Base-by-base conservation (phyloP, 1,140 invertebrate species). In the Mamestra configurata region DNA sequence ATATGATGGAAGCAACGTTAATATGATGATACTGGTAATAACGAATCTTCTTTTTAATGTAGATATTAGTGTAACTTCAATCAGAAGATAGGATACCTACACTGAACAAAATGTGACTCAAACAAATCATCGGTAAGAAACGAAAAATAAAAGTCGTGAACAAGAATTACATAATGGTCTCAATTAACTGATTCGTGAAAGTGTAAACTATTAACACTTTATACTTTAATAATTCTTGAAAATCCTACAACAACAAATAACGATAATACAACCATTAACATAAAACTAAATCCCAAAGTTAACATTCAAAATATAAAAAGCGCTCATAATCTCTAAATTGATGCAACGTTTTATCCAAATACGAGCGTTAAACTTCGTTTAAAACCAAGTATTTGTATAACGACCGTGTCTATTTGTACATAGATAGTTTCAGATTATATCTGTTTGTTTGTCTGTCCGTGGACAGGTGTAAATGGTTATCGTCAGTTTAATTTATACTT, bases 381-480 rank as follows among this genome's bases (percentile, higher is more conserved):
- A 64, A 64, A 64, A 64, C 31, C 35, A 11, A 37, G 35, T 64
- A 64, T 64, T 64, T 64, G 35, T 40, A 64, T 20, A 64, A 64
- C 31, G 27, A 55, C 35, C 53, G 49, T 37, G 31, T 53, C 24
- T 66, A 77, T 66, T 77, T 49, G 53, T 24, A 64, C 75, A 51
- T 5, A 66, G 61, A 66, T 77, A 78, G 76, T 49, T 46, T 46
- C 27, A 46, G 37, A 43, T 51, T 64, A 31, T 64, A 24, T 24
- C 40, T 18, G 51, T 35, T 43, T 79, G 77, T 79, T 79, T 72
- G 71, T 79, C 61, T 53, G 68, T 61, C 35, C 40, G 59, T 40
- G 40, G 55, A 61, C 77, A 79, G 77, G 77, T 79, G 77, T 79
- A 64, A 79, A 79, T 40, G 71, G 70, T 72, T 79, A 55, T 61